Percentiles rank a stretch among this genome's conserved stretches.
phyloP scores from a whole-genome alignment of 1,140 invertebrate genomes.

The Drosophila bocki region DNA sequence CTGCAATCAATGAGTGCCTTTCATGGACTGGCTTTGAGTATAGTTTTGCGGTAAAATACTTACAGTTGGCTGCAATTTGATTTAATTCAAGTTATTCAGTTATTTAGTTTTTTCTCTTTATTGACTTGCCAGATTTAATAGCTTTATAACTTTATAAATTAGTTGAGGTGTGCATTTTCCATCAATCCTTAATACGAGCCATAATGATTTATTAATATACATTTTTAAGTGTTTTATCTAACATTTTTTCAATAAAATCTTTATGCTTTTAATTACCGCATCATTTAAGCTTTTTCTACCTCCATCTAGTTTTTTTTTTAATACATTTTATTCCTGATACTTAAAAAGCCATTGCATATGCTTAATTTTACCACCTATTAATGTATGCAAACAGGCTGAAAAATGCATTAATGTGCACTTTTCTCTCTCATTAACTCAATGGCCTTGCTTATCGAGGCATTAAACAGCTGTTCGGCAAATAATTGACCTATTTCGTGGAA shows the following conservation, averaged over 20 bases:
- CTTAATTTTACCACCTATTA: slow-evolving; percentile 12
- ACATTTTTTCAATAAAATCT: neutral
- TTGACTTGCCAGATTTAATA: neutral
- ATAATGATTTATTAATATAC: neutral
- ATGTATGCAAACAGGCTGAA: slow-evolving; percentile 18
- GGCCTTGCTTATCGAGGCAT: slow-evolving; percentile 31
- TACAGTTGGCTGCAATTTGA: slow-evolving; percentile 3
- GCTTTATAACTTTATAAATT: neutral
- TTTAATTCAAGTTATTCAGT: slow-evolving; percentile 3
- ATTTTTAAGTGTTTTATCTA: slow-evolving; percentile 3
- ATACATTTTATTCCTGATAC: neutral
- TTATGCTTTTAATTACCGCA: neutral
- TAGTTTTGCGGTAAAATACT: neutral
- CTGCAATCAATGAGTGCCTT: slow-evolving; percentile 18
- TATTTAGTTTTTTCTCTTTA: neutral
- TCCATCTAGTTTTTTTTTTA: neutral
- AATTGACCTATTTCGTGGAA: slow-evolving; percentile 19
- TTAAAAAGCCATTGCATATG: slow-evolving; percentile 21
- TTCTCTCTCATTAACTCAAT: slow-evolving; percentile 45
- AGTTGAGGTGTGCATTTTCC: neutral
- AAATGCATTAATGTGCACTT: slow-evolving; percentile 27
- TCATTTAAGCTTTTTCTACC: slow-evolving; percentile 4
- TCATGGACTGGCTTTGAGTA: neutral
- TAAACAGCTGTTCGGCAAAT: slow-evolving; percentile 24
- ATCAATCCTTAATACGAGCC: neutral